Percentiles rank a stretch among this genome's conserved stretches.
These are phyloP conservation scores for Corapipo altera DNA, from an alignment of 2,113 vertebrate genomes.

Conservation along the genomic window DNA sequence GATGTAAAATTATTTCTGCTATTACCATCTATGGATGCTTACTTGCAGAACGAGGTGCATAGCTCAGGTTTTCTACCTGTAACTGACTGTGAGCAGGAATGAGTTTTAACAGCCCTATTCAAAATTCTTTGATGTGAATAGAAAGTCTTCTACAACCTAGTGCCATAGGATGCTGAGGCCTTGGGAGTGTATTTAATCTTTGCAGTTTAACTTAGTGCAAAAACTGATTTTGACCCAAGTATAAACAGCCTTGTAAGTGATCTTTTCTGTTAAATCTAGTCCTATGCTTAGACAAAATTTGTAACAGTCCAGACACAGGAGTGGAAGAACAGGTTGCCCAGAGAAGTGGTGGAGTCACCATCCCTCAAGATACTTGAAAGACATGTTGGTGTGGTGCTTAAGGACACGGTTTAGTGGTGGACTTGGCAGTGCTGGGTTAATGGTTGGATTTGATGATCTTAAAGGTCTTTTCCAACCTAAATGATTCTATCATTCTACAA, in stretches of 20 bases:
- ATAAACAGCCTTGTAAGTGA: neutral
- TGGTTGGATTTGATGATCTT: neutral
- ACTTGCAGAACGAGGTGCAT: neutral
- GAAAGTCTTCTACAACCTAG: neutral
- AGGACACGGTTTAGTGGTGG: neutral
- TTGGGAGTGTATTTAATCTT: neutral
- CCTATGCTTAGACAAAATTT: neutral
- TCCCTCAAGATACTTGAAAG: neutral
- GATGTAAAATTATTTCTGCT: neutral
- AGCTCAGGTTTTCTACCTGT: neutral
- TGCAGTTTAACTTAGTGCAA: neutral
- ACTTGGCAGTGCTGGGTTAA: neutral
- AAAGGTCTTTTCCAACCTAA: neutral
- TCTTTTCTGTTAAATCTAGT: neutral
- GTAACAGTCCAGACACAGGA: neutral
- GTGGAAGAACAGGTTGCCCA: neutral
- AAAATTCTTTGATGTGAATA: neutral
- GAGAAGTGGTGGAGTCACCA: neutral
- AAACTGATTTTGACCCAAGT: neutral
- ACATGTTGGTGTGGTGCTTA: neutral
- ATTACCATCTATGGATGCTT: neutral
- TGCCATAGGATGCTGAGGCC: neutral
- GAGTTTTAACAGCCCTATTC: neutral
- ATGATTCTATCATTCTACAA: neutral
- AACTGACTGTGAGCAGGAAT: neutral